Conservation (phyloP, 2,797 vertebrate genomes). For the Pseudochirops cupreus region DNA sequence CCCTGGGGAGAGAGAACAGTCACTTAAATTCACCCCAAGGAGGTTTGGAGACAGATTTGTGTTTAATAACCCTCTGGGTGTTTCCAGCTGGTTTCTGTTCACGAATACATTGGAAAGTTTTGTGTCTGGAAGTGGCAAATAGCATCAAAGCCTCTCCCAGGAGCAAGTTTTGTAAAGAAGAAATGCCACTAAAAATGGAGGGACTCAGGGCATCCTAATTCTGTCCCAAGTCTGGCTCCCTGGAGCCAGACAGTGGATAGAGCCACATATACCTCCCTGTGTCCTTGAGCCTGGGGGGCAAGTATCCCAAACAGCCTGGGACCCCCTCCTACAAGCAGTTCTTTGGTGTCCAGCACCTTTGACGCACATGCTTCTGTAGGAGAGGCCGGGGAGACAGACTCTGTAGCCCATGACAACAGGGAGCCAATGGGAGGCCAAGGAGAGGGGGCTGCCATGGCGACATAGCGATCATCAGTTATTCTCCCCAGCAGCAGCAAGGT, state of each 20-base stretch:
- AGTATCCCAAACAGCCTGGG: constrained; percentile 46
- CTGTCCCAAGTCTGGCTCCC: neutral
- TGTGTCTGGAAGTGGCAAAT: constrained; percentile 46
- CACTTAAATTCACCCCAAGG: neutral
- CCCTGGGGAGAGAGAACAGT: neutral
- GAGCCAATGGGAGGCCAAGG: constrained; percentile 89
- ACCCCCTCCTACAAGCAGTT: constrained; percentile 67
- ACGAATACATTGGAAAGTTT: constrained; percentile 44
- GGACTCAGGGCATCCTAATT: neutral
- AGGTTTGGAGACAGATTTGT: constrained; percentile 40
- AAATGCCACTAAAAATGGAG: neutral
- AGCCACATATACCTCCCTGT: neutral
- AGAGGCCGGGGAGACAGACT: constrained; percentile 81
- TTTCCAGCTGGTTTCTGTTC: constrained; percentile 63
- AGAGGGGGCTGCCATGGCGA: constrained; percentile 90
- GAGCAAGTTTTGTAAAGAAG: neutral
- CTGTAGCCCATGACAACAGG: constrained; percentile 93
- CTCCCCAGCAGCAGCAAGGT: constrained; percentile 79
- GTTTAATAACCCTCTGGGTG: constrained; percentile 54
- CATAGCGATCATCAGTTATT: constrained; percentile 79
- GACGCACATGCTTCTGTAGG: constrained; percentile 79
- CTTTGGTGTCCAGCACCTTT: constrained; percentile 66
- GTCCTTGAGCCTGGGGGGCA: neutral
- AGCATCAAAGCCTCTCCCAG: neutral
- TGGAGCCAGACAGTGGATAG: neutral